Conservation (phyloP, 2,797 vertebrate species). For the Takifugu rubripes region DNA sequence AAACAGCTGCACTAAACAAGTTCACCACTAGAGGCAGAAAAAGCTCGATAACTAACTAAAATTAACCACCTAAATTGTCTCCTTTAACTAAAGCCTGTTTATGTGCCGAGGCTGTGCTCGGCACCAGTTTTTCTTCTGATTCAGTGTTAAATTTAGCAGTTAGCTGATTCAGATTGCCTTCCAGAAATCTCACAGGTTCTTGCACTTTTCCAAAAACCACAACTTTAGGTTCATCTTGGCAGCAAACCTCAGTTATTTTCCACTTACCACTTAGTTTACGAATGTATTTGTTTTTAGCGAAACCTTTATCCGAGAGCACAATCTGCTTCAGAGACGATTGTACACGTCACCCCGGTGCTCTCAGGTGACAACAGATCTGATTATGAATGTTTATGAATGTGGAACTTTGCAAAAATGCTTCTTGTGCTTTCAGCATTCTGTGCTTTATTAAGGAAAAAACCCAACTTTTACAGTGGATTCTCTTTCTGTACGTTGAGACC, state of each 20-base stretch:
- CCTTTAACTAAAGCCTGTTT: not conserved
- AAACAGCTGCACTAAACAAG: conserved; percentile 16
- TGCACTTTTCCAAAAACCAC: conserved; percentile 21
- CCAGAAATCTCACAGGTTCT: conserved; percentile 22
- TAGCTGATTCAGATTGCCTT: conserved; percentile 14
- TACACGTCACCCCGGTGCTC: conserved; percentile 58
- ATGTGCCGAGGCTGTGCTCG: not conserved
- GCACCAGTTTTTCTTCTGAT: conserved; percentile 6
- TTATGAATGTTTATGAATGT: conserved; percentile 72
- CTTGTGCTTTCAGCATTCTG: conserved; percentile 70
- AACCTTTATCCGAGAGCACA: conserved; percentile 65
- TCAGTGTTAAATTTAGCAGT: conserved; percentile 7
- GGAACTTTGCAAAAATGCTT: conserved; percentile 71
- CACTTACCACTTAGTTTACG: conserved; percentile 37
- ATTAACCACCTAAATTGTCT: not conserved
- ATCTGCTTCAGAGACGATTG: conserved; percentile 63
- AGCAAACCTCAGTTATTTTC: conserved; percentile 33
- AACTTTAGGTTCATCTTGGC: conserved; percentile 16
- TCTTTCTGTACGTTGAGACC: conserved; percentile 66
- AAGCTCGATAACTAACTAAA: not conserved
- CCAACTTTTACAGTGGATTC: conserved; percentile 47
- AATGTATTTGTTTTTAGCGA: conserved; percentile 64
- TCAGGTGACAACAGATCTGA: conserved; percentile 56
- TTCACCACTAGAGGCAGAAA: conserved; percentile 18
- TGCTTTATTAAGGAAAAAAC: conserved; percentile 52